phyloP scores from a whole-genome alignment of 2,113 vertebrate genomes.

The Pelecanoides urinatrix region DNA sequence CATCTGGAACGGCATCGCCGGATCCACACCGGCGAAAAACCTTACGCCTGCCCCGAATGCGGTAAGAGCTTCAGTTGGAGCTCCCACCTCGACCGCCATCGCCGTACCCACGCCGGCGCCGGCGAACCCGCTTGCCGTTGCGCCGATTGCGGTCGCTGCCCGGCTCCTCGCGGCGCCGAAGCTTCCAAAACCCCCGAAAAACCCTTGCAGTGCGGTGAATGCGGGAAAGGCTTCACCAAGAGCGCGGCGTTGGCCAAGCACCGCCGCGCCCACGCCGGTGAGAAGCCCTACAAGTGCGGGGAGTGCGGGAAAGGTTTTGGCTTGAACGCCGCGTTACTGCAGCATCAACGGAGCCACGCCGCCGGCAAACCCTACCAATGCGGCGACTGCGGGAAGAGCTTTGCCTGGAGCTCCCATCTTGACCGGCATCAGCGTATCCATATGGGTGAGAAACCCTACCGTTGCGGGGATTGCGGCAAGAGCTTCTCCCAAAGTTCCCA shows the following conservation, averaged over 20 bases:
- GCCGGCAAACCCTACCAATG: background rate
- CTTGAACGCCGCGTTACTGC: background rate
- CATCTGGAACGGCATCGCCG: constrained; percentile 79
- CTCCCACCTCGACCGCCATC: constrained; percentile 86
- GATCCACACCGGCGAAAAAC: constrained; percentile 82
- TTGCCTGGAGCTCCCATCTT: background rate
- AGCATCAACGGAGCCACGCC: background rate
- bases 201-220: background rate
- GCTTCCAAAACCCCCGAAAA: background rate
- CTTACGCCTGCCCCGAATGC: constrained; percentile 82
- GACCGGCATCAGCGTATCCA: constrained; percentile 18
- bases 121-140: constrained; percentile 62
- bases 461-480: background rate
- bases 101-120: constrained; percentile 75
- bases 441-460: background rate
- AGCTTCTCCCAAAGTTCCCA: constrained; percentile 28
- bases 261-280: fast-evolving
- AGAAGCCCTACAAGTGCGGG: background rate
- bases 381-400: background rate
- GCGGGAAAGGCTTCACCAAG: background rate
- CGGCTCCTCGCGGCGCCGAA: fast-evolving
- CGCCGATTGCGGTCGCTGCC: constrained; percentile 61
- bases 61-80: constrained; percentile 87
- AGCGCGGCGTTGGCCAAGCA: background rate
- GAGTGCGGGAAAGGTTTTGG: background rate